These are phyloP conservation scores for Crematogaster levior DNA, from an alignment of 2,888 invertebrate species.

Conservation along the genomic window DNA sequence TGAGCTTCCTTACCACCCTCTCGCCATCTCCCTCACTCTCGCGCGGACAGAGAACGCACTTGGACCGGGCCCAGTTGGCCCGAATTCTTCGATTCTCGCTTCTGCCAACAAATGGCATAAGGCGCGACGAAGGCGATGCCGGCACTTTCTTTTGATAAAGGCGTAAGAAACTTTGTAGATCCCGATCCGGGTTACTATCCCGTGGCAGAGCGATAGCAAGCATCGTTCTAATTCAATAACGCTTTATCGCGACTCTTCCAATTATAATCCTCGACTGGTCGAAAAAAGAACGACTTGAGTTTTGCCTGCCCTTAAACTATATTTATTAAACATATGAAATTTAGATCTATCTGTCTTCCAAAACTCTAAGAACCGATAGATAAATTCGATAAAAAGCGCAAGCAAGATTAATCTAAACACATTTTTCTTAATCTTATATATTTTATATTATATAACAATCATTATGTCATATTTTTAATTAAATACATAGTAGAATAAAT, in stretches of 20 bases:
- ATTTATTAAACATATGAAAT: not conserved
- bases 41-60: slow-evolving; percentile 72
- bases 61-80: slow-evolving; percentile 82
- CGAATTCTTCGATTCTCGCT: slow-evolving; percentile 76
- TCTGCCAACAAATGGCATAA: slow-evolving; percentile 78
- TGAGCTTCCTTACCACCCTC: slow-evolving; percentile 73
- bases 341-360: not conserved
- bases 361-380: not conserved
- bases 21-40: slow-evolving; percentile 53
- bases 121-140: slow-evolving; percentile 64
- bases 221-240: slow-evolving; percentile 45
- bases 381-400: not conserved
- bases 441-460: not conserved
- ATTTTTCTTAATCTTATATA: not conserved
- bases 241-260: slow-evolving; percentile 20
- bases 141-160: slow-evolving; percentile 54
- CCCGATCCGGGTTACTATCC: slow-evolving; percentile 41
- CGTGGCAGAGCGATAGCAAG: not conserved
- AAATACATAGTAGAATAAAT: not conserved
- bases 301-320: not conserved
- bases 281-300: slow-evolving; percentile 1
- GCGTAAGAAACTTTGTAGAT: slow-evolving; percentile 38
- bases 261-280: not conserved
- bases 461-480: not conserved
- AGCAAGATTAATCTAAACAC: not conserved